phyloP scores from a whole-genome alignment of 2,888 invertebrate genomes.

The Heliconius sara region DNA sequence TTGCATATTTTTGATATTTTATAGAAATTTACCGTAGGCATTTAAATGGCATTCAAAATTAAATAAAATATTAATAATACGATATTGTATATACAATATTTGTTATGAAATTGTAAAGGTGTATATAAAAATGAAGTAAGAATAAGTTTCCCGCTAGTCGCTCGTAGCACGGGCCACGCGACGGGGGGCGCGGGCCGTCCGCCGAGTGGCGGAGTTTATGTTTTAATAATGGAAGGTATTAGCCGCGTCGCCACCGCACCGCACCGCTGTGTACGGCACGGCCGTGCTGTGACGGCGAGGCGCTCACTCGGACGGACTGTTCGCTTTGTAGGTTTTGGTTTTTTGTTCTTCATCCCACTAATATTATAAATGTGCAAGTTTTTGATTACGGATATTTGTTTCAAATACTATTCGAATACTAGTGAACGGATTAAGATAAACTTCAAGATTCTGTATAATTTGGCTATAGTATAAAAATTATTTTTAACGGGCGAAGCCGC shows the following conservation, averaged over 20 bases:
- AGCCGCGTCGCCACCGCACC: slow-evolving; percentile 54
- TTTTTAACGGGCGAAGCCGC: too few relatives aligned
- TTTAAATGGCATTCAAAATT: background rate
- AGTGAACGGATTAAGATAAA: too few relatives aligned
- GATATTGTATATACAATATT: background rate
- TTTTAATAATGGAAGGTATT: slow-evolving; percentile 70
- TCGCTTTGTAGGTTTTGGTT: slow-evolving; percentile 17
- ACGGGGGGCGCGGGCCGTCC: slow-evolving; percentile 32
- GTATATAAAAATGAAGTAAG: background rate
- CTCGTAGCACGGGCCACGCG: slow-evolving; percentile 35
- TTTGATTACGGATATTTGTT: too few relatives aligned
- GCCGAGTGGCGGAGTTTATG: slow-evolving; percentile 57
- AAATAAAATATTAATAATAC: background rate
- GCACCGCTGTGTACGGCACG: too few relatives aligned
- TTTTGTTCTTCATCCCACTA: background rate
- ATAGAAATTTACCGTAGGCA: background rate
- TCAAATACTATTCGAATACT: too few relatives aligned
- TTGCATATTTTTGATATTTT: background rate
- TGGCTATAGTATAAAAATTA: too few relatives aligned
- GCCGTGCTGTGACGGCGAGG: slow-evolving; percentile 46
- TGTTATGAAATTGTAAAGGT: background rate
- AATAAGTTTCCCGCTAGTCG: slow-evolving; percentile 26
- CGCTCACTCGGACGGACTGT: slow-evolving; percentile 39
- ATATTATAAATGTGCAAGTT: too few relatives aligned
- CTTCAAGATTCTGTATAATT: too few relatives aligned